Evolutionary conservation across 2,113 vertebrate species (phyloP).

Genomic region (Podiceps cristatus): DNA sequence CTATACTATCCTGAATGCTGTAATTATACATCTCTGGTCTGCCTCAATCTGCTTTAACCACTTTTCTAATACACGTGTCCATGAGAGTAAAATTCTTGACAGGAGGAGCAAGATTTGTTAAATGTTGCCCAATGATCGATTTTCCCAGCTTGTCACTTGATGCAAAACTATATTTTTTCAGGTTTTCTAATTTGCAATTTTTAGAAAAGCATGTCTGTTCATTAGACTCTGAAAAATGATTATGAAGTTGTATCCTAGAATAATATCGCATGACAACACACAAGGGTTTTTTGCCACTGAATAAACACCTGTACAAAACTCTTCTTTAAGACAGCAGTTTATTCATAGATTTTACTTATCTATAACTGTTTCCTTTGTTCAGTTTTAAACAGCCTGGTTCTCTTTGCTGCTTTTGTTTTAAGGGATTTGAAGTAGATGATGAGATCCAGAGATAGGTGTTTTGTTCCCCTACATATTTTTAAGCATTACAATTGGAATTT

Average conservation of each 20-base stretch:
- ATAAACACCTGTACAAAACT: background rate
- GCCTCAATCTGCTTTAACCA: background rate
- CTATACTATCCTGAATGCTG: background rate
- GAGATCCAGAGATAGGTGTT: background rate
- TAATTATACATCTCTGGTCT: background rate
- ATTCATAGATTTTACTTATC: background rate
- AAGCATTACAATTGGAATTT: background rate
- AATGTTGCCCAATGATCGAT: background rate
- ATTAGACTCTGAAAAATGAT: background rate
- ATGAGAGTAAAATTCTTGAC: background rate
- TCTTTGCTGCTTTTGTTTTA: background rate
- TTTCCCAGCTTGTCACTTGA: background rate
- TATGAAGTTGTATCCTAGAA: background rate
- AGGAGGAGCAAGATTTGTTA: background rate
- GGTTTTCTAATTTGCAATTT: background rate
- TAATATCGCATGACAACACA: background rate
- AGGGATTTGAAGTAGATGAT: background rate
- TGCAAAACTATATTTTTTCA: background rate
- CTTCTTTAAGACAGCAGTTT: background rate
- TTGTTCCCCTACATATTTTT: background rate
- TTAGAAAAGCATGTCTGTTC: background rate
- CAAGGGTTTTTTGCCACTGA: background rate
- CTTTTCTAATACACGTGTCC: fast-evolving
- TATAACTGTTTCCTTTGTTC: background rate
- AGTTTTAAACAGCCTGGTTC: background rate